Evolutionary conservation across 2,113 vertebrate species (phyloP).

Genomic region (Melanotaenia duboulayi): DNA sequence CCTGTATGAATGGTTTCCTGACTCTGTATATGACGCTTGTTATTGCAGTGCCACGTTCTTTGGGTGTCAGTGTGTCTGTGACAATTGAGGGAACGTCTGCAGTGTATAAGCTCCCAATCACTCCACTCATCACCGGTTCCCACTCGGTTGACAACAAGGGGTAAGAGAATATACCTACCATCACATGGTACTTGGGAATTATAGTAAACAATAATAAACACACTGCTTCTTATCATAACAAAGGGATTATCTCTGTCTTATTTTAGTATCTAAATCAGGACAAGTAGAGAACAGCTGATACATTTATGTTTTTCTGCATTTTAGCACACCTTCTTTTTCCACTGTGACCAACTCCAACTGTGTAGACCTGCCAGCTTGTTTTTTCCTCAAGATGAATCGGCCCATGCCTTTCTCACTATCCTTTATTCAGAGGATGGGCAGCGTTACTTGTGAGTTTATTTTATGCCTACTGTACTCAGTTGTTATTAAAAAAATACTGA

Average conservation of each 20-base stretch:
- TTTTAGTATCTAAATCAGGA: neutral
- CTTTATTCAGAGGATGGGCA: slow-evolving; percentile 93
- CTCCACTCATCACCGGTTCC: slow-evolving; percentile 95
- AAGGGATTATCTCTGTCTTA: neutral
- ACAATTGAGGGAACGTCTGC: slow-evolving; percentile 93
- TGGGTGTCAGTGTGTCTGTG: slow-evolving; percentile 93
- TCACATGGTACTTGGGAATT: neutral
- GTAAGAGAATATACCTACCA: slow-evolving; percentile 75
- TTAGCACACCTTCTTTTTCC: slow-evolving; percentile 93
- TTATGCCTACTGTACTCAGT: neutral
- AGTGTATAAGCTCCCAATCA: slow-evolving; percentile 95
- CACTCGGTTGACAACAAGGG: slow-evolving; percentile 98
- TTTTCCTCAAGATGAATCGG: slow-evolving; percentile 95
- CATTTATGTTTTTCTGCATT: slow-evolving; percentile 18
- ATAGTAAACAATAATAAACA: neutral
- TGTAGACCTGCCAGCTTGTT: slow-evolving; percentile 96
- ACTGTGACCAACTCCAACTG: slow-evolving; percentile 95
- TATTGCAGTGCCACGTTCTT: slow-evolving; percentile 87
- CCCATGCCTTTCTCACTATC: slow-evolving; percentile 94
- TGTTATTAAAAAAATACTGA: neutral
- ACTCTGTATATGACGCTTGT: slow-evolving; percentile 5
- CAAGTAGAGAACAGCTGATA: neutral
- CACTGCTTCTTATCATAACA: neutral
- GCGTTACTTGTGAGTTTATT: slow-evolving; percentile 86
- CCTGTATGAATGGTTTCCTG: neutral